Percentiles rank a stretch among this genome's conserved stretches.
Conservation (phyloP, 2,113 vertebrate species). For the Dicentrarchus labrax region DNA sequence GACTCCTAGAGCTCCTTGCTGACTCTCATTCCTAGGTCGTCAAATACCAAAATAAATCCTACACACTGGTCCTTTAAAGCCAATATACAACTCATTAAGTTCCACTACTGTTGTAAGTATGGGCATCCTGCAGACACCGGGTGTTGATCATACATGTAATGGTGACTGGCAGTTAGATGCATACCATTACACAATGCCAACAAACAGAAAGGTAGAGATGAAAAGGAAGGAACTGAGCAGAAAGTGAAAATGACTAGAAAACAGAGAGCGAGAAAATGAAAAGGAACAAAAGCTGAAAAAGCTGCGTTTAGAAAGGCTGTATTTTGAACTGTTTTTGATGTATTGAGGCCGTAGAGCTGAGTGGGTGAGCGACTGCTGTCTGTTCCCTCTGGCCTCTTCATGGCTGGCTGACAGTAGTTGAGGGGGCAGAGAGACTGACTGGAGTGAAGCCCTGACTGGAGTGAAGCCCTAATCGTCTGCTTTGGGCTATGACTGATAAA, state of each 20-base stretch:
- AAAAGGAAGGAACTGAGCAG: neutral
- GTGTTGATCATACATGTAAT: neutral
- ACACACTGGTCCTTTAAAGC: too few species aligned
- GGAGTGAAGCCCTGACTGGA: slow-evolving; percentile 23
- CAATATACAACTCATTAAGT: too few species aligned
- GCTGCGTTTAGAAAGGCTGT: neutral
- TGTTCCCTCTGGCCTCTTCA: slow-evolving; percentile 12
- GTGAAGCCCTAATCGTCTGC: too few species aligned
- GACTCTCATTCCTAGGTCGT: too few species aligned
- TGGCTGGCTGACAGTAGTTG: slow-evolving; percentile 32
- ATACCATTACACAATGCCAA: neutral
- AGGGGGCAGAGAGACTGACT: slow-evolving; percentile 26
- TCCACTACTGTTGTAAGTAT: neutral
- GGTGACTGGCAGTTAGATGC: neutral
- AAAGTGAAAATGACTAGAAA: neutral
- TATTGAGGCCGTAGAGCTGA: neutral
- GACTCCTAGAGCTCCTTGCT: too few species aligned
- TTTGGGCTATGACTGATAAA: slow-evolving; percentile 30
- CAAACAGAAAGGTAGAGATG: neutral
- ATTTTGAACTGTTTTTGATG: slow-evolving; percentile 10
- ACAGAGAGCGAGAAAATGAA: neutral
- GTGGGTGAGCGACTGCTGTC: neutral
- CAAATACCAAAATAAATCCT: too few species aligned
- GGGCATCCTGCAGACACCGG: neutral
- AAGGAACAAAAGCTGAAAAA: neutral